Base-by-base conservation (phyloP, 1,140 invertebrate genomes). In the Melitaea cinxia region DNA sequence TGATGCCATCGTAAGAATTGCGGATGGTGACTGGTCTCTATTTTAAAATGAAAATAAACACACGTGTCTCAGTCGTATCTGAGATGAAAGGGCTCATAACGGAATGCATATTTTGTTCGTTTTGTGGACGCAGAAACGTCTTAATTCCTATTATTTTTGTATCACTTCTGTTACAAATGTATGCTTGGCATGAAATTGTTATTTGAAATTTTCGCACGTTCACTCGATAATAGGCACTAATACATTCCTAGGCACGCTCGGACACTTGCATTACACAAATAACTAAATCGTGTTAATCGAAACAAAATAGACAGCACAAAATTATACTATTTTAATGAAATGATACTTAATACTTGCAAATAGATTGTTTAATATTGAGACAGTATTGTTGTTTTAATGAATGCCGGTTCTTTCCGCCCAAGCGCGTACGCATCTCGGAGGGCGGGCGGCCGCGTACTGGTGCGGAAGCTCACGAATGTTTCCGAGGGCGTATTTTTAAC, bases 21-120 rank as follows among this genome's bases (percentile, higher is more conserved):
- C 50, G 45, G 54, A 68, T 69, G 66, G 59, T 52, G 56, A 52
- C 56, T 62, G 77, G 72, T 70, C 58, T 53, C 76, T 86, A 88
- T 87, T 83, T 86, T 82, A 85, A 82, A 76, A 80, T 80, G 72
- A 85, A 83, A 88, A 89, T 90, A 88, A 84, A 83, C 70, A 75
- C 85, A 88, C 79, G 82, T 83, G 85, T 73, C 67, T 65, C 47
- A 76, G 50, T 65, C 47, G 68, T 58, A 61, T 64, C 55, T 49
- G 59, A 68, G 57, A 52, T 65, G 67, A 28, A 52, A 52, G 47
- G 72, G 73, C 66, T 71, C 70, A 57, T 70, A 73, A 58, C 61
- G 85, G 88, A 90, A 90, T 90, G 88, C 82, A 87, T 88, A 68
- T 75, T 79, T 55, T 62, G 21, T 17, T 49, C 7, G 47, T 24